phyloP scores from a whole-genome alignment of 2,113 vertebrate genomes.

The Ochotona curzoniae region DNA sequence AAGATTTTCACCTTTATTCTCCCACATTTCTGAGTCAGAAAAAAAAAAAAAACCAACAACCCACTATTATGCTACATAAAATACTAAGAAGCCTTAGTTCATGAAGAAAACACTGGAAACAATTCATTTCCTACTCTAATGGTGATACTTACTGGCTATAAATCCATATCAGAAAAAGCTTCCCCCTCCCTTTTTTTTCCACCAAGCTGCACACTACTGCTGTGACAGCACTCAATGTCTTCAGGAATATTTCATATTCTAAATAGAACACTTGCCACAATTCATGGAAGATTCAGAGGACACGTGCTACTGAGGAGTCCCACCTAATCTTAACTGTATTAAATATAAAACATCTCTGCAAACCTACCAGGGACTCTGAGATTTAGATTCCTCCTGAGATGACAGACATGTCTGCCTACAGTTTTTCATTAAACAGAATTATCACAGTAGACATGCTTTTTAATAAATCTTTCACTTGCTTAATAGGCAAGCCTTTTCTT shows the following conservation, averaged over 20 bases:
- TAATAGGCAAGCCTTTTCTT: slow-evolving; percentile 48
- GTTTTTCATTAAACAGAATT: slow-evolving; percentile 63
- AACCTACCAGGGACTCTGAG: slow-evolving; percentile 61
- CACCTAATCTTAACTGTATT: slow-evolving; percentile 52
- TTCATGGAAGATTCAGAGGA: slow-evolving; percentile 24
- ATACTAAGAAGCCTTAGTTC: slow-evolving; percentile 42
- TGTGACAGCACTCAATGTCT: background rate
- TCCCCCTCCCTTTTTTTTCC: background rate
- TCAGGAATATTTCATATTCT: background rate
- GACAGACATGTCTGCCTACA: slow-evolving; percentile 64
- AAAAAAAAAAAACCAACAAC: background rate
- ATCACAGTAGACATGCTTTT: slow-evolving; percentile 49
- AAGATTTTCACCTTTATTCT: background rate
- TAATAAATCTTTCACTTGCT: slow-evolving; percentile 62
- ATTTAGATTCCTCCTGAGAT: slow-evolving; percentile 64
- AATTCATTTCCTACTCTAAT: background rate
- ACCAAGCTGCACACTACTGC: background rate
- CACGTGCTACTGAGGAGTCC: background rate
- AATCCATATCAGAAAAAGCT: background rate
- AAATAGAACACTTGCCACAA: background rate
- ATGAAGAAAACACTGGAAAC: slow-evolving; percentile 41
- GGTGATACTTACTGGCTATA: slow-evolving; percentile 11
- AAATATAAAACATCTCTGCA: slow-evolving; percentile 62
- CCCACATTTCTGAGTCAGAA: background rate
- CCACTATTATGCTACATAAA: slow-evolving; percentile 5